Conservation (phyloP, 2,888 invertebrate genomes). For the Eumacrocentrus americanus region DNA sequence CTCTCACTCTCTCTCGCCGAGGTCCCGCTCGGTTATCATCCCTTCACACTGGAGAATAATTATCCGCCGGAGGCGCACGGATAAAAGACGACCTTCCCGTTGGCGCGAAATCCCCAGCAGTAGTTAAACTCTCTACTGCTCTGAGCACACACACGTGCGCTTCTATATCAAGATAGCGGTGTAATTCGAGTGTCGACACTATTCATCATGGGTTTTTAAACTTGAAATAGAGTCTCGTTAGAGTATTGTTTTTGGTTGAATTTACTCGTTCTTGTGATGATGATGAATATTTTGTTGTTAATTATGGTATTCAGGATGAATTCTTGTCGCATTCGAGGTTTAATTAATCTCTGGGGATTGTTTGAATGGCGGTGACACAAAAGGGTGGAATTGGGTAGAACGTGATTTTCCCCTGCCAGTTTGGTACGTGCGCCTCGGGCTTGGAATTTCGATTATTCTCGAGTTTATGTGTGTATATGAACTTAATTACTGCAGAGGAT, state of each 20-base stretch:
- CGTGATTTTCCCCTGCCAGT: constrained; percentile 13
- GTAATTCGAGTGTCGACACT: too few species aligned
- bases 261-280: too few species aligned
- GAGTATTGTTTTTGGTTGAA: too few species aligned
- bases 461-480: constrained; percentile 23
- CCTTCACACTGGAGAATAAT: constrained; percentile 51
- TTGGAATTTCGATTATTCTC: constrained; percentile 25
- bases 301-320: constrained; percentile 14
- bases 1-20: constrained; percentile 22
- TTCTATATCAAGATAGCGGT: too few species aligned
- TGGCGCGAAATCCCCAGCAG: background rate
- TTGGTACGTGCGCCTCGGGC: constrained; percentile 5
- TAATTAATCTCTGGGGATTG: constrained; percentile 30
- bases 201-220: too few species aligned
- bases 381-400: constrained; percentile 4
- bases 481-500: too few species aligned
- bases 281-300: background rate
- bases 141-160: background rate
- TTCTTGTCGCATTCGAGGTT: constrained; percentile 14
- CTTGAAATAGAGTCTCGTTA: too few species aligned
- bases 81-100: constrained; percentile 46
- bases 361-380: constrained; percentile 24
- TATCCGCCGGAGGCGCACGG: constrained; percentile 53
- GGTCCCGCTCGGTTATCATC: constrained; percentile 35
- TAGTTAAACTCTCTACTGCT: background rate